Conservation (phyloP, 2,797 vertebrate genomes). For the Propithecus perrieri region DNA sequence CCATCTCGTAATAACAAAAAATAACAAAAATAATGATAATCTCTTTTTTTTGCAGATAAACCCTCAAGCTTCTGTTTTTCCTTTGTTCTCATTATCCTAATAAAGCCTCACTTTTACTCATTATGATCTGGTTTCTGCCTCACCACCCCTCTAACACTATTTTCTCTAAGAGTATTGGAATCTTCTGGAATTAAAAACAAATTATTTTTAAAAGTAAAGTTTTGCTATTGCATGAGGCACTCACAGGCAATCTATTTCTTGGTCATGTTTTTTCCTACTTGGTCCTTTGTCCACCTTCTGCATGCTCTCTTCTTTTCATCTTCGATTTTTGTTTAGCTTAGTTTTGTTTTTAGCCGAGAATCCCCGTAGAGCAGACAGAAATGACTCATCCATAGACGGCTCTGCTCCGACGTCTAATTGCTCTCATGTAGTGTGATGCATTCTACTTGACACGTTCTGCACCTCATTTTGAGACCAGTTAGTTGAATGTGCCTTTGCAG, state of each 20-base stretch:
- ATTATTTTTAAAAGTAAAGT: neutral
- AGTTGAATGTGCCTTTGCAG: neutral
- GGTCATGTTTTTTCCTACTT: neutral
- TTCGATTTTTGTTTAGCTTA: neutral
- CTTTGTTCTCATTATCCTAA: neutral
- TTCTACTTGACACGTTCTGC: neutral
- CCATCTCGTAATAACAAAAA: neutral
- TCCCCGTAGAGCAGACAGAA: neutral
- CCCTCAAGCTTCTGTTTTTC: neutral
- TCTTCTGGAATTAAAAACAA: neutral
- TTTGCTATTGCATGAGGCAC: neutral
- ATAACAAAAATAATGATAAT: neutral
- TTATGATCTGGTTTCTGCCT: neutral
- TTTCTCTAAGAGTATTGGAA: neutral
- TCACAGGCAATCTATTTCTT: neutral
- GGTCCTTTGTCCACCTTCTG: neutral
- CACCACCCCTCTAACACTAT: neutral
- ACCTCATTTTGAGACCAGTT: neutral
- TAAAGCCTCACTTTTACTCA: neutral
- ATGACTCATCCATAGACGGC: neutral
- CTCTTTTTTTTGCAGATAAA: slow-evolving; percentile 1
- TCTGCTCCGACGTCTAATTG: neutral
- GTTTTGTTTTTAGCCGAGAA: neutral
- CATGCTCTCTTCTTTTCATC: neutral
- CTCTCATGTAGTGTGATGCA: neutral